These are phyloP conservation scores for Muscicapa comitata DNA, from an alignment of 2,797 vertebrate species.

Conservation along the genomic window DNA sequence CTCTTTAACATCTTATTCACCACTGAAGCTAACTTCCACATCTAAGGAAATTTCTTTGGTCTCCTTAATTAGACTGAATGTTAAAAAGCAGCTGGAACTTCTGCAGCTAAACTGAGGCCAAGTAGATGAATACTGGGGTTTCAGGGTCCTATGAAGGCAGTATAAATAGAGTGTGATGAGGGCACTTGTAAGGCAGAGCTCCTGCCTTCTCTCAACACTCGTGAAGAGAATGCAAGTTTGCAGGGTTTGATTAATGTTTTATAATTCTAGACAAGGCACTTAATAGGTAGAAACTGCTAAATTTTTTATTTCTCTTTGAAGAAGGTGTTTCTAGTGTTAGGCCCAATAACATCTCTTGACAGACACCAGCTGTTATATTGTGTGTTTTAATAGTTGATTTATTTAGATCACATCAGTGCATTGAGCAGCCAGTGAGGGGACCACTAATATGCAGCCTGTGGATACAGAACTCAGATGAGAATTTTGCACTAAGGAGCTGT, in stretches of 20 bases:
- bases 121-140: not conserved
- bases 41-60: conserved; percentile 12
- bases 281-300: not conserved
- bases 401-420: not conserved
- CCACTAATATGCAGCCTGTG: not conserved
- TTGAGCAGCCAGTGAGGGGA: not conserved
- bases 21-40: not conserved
- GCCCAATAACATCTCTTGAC: not conserved
- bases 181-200: not conserved
- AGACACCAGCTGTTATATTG: not conserved
- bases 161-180: not conserved
- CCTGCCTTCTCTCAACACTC: not conserved
- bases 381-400: not conserved
- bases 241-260: not conserved
- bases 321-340: not conserved
- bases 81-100: conserved; percentile 5
- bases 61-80: conserved; percentile 20
- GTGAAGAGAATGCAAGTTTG: not conserved
- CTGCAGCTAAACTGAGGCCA: not conserved
- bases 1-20: not conserved
- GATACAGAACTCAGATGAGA: not conserved
- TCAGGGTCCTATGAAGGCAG: not conserved
- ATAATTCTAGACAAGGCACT: not conserved
- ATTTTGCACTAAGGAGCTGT: not conserved
- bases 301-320: not conserved